These are phyloP conservation scores for Empis stercorea DNA, from an alignment of 2,888 invertebrate genomes.

Conservation along the genomic window DNA sequence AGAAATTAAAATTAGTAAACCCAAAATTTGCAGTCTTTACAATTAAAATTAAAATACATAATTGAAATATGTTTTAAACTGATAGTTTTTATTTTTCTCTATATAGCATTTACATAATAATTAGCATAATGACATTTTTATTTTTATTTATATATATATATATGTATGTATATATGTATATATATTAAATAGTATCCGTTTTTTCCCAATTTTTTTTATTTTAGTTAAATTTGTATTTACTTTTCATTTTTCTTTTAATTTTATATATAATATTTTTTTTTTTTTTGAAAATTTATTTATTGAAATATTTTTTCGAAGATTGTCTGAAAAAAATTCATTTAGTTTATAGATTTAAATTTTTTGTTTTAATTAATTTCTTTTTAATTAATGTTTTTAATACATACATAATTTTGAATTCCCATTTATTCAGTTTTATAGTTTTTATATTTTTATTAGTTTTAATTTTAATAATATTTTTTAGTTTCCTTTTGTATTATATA, in stretches of 20 bases:
- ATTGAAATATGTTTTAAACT: not conserved
- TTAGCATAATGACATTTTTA: constrained; percentile 7
- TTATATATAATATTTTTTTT: constrained; percentile 8
- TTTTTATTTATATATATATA: constrained; percentile 1
- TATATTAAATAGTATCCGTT: no score
- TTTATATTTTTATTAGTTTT: no score
- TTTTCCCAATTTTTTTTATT: not conserved
- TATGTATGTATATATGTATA: no score
- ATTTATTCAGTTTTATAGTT: no score
- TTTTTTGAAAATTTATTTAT: constrained; percentile 3
- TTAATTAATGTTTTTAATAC: constrained; percentile 20
- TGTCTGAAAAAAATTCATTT: constrained; percentile 19
- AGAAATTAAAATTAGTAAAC: no score
- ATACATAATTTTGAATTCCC: constrained; percentile 16
- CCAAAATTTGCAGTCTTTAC: no score
- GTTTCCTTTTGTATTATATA: not conserved
- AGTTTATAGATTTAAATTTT: constrained; percentile 7
- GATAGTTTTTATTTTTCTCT: constrained; percentile 3
- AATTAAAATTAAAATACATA: not conserved
- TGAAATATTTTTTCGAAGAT: constrained; percentile 11
- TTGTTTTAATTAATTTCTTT: constrained; percentile 16
- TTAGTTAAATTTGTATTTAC: constrained; percentile 17
- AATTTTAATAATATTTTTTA: not conserved
- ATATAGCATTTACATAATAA: constrained; percentile 4
- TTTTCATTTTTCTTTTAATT: constrained; percentile 9